Conservation (phyloP, 2,797 vertebrate genomes). For the Chanos chanos region DNA sequence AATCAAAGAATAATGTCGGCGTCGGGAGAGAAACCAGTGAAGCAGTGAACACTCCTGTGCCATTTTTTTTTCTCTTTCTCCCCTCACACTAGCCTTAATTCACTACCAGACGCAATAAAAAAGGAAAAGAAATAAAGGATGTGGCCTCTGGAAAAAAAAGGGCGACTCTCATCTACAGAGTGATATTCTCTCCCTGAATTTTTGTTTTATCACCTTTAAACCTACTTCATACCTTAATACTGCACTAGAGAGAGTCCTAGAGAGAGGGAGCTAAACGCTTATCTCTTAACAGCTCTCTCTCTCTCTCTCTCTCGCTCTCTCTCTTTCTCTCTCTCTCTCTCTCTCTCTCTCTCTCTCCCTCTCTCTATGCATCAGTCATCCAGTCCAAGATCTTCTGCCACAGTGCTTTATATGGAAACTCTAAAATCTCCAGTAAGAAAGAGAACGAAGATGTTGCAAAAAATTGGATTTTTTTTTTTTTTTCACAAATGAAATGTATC, state of each 20-base stretch:
- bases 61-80: slow-evolving; percentile 77
- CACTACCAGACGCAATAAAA: slow-evolving; percentile 81
- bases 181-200: slow-evolving; percentile 68
- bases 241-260: slow-evolving; percentile 62
- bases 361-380: no score
- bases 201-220: slow-evolving; percentile 79
- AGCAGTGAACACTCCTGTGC: slow-evolving; percentile 66
- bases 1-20: slow-evolving; percentile 76
- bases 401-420: no score
- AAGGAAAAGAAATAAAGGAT: no score
- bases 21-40: slow-evolving; percentile 59
- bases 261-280: slow-evolving; percentile 50
- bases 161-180: slow-evolving; percentile 71
- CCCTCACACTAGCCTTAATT: slow-evolving; percentile 73
- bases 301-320: slow-evolving; percentile 55
- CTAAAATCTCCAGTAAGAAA: no score
- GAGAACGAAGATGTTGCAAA: no score
- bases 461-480: no score
- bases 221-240: slow-evolving; percentile 73
- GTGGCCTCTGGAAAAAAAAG: slow-evolving; percentile 73
- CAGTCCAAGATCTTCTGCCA: no score
- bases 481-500: no score
- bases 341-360: slow-evolving; percentile 54
- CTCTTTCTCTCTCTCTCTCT: slow-evolving; percentile 31
- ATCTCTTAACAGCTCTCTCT: slow-evolving; percentile 31